These are phyloP conservation scores for Pogonocherus hispidulus DNA, from an alignment of 2,888 invertebrate species.

Conservation along the genomic window DNA sequence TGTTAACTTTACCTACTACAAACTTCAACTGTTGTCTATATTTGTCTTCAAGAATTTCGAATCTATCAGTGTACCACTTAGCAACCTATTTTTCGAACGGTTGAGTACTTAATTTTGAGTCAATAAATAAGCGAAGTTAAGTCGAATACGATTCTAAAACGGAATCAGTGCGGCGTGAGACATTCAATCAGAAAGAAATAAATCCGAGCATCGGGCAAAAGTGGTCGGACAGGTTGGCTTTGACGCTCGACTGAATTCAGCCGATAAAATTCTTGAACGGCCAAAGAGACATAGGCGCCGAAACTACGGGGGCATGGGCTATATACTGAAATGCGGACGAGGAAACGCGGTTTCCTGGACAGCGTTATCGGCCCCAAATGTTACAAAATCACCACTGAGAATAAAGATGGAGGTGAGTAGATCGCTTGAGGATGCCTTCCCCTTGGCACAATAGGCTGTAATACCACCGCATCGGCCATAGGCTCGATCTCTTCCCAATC, in stretches of 20 bases:
- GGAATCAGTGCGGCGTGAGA: conserved; percentile 36
- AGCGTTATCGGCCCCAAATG: too few relatives aligned
- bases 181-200: conserved; percentile 36
- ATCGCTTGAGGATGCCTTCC: conserved; percentile 60
- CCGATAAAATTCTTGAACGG: conserved; percentile 55
- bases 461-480: conserved; percentile 55
- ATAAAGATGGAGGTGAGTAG: conserved; percentile 57
- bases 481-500: conserved; percentile 47
- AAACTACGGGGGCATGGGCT: too few relatives aligned
- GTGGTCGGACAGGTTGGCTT: conserved; percentile 58
- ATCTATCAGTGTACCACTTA: too few relatives aligned
- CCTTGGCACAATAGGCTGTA: conserved; percentile 56
- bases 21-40: too few relatives aligned
- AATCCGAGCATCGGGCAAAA: conserved; percentile 45
- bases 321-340: too few relatives aligned
- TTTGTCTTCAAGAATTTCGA: too few relatives aligned
- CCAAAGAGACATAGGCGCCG: conserved; percentile 37
- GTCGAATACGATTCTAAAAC: conserved; percentile 7
- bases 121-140: not conserved
- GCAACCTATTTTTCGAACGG: too few relatives aligned
- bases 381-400: too few relatives aligned
- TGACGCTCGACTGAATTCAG: conserved; percentile 57
- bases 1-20: too few relatives aligned
- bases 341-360: too few relatives aligned
- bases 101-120: not conserved